Evolutionary conservation across 2,113 vertebrate species (phyloP).

Genomic region (Amphiprion percula): DNA sequence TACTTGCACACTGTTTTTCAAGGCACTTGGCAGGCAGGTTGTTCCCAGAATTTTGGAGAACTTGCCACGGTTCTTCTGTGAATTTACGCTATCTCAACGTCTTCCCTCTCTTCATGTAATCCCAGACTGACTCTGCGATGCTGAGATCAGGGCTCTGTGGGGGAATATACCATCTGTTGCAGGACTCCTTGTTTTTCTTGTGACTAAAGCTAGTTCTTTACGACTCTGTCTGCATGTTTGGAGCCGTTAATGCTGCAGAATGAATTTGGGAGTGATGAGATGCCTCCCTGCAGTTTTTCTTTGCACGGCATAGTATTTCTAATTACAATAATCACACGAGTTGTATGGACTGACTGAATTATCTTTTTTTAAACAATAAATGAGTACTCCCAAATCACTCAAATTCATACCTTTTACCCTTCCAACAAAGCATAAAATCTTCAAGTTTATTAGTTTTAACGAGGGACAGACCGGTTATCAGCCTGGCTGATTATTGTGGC

Average conservation of each 20-base stretch:
- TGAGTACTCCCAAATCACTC: too few relatives aligned
- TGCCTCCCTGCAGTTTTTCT: not conserved
- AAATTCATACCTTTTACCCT: too few relatives aligned
- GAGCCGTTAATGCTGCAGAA: conserved; percentile 1
- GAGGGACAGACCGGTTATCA: too few relatives aligned
- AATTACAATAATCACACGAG: not conserved
- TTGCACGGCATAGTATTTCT: not conserved
- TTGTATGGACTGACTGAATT: too few relatives aligned
- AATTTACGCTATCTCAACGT: not conserved
- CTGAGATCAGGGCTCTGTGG: conserved; percentile 10
- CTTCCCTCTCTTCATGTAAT: not conserved
- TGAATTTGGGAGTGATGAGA: not conserved
- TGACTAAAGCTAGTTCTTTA: not conserved
- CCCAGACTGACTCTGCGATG: not conserved
- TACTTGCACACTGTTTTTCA: not conserved
- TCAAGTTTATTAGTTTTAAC: not conserved
- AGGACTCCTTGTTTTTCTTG: conserved; percentile 14
- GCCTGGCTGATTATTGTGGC: too few relatives aligned
- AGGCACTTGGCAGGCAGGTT: not conserved
- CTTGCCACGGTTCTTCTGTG: not conserved
- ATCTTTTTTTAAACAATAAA: too few relatives aligned
- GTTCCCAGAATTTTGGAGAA: not conserved
- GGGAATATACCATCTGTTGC: conserved; percentile 12
- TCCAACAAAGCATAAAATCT: not conserved
- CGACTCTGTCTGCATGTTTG: conserved; percentile 4